Evolutionary conservation across 2,797 vertebrate genomes (phyloP).

Genomic region (Sus cebifrons): DNA sequence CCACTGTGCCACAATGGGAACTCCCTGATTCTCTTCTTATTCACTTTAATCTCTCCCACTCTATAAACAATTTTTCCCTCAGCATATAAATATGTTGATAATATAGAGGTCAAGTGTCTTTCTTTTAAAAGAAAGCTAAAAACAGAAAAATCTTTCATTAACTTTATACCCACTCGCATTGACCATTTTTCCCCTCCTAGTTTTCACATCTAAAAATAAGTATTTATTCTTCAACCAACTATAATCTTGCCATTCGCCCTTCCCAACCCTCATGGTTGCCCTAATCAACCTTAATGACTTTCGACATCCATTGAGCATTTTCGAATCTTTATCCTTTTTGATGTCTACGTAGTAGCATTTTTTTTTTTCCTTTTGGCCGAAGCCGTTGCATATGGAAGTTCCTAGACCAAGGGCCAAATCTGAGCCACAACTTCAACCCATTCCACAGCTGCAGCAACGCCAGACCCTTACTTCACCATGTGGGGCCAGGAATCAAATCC

Average conservation of each 20-base stretch:
- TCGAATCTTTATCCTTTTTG: constrained; percentile 30
- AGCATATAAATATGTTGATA: not conserved
- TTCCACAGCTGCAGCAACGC: too few species aligned
- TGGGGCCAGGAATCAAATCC: too few species aligned
- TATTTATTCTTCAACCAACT: not conserved
- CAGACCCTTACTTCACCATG: too few species aligned
- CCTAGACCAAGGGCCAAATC: too few species aligned
- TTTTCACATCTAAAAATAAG: constrained; percentile 55
- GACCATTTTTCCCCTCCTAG: constrained; percentile 13
- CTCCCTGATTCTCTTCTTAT: not conserved
- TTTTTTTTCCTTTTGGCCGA: too few species aligned
- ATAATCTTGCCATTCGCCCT: constrained; percentile 4
- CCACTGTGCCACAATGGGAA: too few species aligned
- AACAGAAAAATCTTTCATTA: not conserved
- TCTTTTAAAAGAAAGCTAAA: constrained; percentile 42
- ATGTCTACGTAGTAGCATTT: constrained; percentile 1
- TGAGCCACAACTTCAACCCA: too few species aligned
- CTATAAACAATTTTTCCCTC: constrained; percentile 26
- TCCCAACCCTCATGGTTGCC: not conserved
- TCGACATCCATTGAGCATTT: constrained; percentile 11
- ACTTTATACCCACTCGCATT: not conserved
- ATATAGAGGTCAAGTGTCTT: not conserved
- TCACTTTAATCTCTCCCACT: not conserved
- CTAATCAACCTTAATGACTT: not conserved
- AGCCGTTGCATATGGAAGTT: too few species aligned